Conservation (phyloP, 2,113 vertebrate species). For the Stegastes partitus region DNA sequence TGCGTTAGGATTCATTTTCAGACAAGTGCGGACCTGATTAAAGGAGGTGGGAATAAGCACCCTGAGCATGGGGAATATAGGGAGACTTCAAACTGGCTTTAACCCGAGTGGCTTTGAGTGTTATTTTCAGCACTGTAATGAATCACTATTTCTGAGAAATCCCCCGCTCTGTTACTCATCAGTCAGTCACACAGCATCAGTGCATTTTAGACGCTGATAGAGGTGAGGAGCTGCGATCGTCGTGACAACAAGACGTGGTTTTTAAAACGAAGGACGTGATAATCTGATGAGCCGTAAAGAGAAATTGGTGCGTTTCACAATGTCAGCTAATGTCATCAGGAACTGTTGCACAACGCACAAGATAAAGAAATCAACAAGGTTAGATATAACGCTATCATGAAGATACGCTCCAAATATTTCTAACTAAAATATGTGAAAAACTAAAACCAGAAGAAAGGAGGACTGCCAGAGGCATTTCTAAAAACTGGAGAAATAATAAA, state of each 20-base stretch:
- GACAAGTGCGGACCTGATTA: slow-evolving; percentile 55
- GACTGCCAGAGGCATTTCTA: too few relatives aligned
- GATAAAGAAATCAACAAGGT: too few relatives aligned
- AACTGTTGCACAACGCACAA: not conserved
- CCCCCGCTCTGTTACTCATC: not conserved
- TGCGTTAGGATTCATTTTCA: slow-evolving; percentile 24
- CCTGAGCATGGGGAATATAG: not conserved
- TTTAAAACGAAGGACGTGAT: slow-evolving; percentile 5
- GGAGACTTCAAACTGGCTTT: slow-evolving; percentile 15
- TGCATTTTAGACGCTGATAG: not conserved
- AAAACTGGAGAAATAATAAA: too few relatives aligned
- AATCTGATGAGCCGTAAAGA: not conserved
- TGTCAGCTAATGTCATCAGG: not conserved
- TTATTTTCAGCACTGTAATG: slow-evolving; percentile 6
- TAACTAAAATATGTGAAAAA: too few relatives aligned
- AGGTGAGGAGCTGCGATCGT: not conserved
- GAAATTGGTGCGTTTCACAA: not conserved
- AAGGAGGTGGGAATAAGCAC: slow-evolving; percentile 24
- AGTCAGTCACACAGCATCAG: not conserved
- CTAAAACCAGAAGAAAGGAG: too few relatives aligned
- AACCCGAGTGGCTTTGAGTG: not conserved
- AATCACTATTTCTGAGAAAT: slow-evolving; percentile 37
- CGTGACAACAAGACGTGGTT: slow-evolving; percentile 36
- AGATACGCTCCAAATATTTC: too few relatives aligned
- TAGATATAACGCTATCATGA: too few relatives aligned